A percentile compares a stretch with the other conserved stretches of the same genome.
phyloP scores from a whole-genome alignment of 1,140 invertebrate genomes.

The Drosophila leontia region DNA sequence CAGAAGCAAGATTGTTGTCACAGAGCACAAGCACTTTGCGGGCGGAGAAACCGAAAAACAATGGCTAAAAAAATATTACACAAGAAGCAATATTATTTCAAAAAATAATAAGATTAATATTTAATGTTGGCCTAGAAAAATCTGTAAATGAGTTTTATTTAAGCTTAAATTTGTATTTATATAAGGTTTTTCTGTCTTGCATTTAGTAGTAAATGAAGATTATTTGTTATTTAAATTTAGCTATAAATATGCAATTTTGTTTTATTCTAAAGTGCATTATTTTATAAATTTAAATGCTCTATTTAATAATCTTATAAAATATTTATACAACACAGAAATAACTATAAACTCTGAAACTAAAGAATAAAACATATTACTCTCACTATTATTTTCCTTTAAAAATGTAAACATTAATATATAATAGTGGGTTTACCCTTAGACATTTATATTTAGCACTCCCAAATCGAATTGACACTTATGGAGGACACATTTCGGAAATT shows the following conservation, averaged over 20 bases:
- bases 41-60: slow-evolving; percentile 21
- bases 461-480: slow-evolving; percentile 71
- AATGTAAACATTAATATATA: neutral
- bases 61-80: neutral
- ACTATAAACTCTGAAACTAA: neutral
- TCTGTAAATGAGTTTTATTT: neutral
- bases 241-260: too few species aligned
- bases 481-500: slow-evolving; percentile 74
- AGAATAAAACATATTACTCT: neutral
- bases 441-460: slow-evolving; percentile 22
- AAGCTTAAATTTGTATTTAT: neutral
- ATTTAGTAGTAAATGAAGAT: neutral
- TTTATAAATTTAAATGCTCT: too few species aligned
- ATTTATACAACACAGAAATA: too few species aligned
- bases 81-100: neutral
- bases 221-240: too few species aligned
- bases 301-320: too few species aligned
- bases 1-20: slow-evolving; percentile 81
- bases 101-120: neutral
- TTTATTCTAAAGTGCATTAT: too few species aligned
- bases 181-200: neutral
- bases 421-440: too few species aligned
- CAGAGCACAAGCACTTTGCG: slow-evolving; percentile 19
- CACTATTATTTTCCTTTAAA: neutral
- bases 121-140: neutral